Base-by-base conservation (phyloP, 2,888 invertebrate species). In the Pogonocherus hispidulus region DNA sequence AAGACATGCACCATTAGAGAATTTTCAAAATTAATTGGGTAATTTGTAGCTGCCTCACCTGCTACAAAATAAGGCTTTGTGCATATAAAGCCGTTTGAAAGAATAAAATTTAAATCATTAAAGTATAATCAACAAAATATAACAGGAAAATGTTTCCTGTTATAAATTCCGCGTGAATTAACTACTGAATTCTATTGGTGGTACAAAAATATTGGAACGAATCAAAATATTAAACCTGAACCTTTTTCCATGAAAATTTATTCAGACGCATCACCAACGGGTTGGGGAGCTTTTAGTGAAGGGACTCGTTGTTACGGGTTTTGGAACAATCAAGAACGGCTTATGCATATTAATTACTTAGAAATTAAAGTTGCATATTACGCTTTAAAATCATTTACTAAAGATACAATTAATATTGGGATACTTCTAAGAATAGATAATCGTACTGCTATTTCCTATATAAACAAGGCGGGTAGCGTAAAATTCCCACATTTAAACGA, bases 351-450 rank as follows among this genome's bases (percentile, higher is more conserved):
- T 4, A 63, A 62, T 63, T 67, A 37, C 37, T 51, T 67, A 27
- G 67, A 67, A 52, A 62, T 67, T 22, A 55, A 54, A 22, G 67
- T 63, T 1, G 67, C 67, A n/a, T 47, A 16, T 49, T 62, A 63
- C 49, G 57, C 49, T 23, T 9, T 67, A 47, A 63, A 63, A 51
- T 67, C 44, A n/a, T 63, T 63, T 41, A 5, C 49, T 19, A 63
- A 64, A 49, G 11, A 32, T 46, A 63, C 41, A 56, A 27, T n/a
- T 14, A 51, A 51, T 11, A 6, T 51, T n/a, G 14, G 51, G n/a
- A 6, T 51, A 2, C 23, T 51, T 11, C 51, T 51, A 14, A 51
- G 51, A 23, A 51, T 51, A 22, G 51, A 51, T 18, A 51, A 51
- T 14, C 22, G 23, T 2, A 51, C 51, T 4, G 51, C 51, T 20